These are phyloP conservation scores for Odontophorus gujanensis DNA, from an alignment of 2,113 vertebrate species.

Conservation along the genomic window DNA sequence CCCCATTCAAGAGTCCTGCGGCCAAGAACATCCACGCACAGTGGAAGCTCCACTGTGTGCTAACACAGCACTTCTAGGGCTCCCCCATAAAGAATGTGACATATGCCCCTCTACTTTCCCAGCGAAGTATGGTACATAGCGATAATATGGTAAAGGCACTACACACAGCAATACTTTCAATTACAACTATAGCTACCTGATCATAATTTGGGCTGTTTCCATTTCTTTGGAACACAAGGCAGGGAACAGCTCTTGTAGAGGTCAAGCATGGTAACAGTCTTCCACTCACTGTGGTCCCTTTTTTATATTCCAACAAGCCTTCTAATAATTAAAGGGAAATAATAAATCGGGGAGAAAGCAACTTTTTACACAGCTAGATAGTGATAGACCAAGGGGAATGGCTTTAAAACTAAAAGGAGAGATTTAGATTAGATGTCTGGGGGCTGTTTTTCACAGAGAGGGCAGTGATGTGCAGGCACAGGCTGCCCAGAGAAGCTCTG, in stretches of 20 bases:
- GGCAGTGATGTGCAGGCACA: too few relatives aligned
- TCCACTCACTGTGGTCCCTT: neutral
- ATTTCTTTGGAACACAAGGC: neutral
- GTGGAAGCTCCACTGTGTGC: neutral
- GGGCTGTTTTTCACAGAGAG: too few relatives aligned
- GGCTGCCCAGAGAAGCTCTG: too few relatives aligned
- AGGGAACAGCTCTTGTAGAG: neutral
- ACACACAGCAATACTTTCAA: neutral
- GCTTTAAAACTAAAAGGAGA: too few relatives aligned
- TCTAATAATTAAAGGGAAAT: too few relatives aligned
- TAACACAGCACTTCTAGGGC: neutral
- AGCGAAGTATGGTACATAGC: accelerated
- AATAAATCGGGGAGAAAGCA: too few relatives aligned
- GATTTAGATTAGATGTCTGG: too few relatives aligned
- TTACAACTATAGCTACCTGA: neutral
- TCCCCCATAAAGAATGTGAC: neutral
- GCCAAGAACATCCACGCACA: neutral
- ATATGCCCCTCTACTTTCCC: neutral
- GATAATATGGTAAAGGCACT: neutral
- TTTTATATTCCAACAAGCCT: neutral
- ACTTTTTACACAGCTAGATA: too few relatives aligned
- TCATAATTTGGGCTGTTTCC: neutral
- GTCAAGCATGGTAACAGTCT: neutral
- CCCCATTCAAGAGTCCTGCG: neutral
- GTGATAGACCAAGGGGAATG: too few relatives aligned